Percentiles rank a stretch among this genome's conserved stretches.
Evolutionary conservation across 1,140 invertebrate species (phyloP).

Genomic region (Macrobrachium nipponense): DNA sequence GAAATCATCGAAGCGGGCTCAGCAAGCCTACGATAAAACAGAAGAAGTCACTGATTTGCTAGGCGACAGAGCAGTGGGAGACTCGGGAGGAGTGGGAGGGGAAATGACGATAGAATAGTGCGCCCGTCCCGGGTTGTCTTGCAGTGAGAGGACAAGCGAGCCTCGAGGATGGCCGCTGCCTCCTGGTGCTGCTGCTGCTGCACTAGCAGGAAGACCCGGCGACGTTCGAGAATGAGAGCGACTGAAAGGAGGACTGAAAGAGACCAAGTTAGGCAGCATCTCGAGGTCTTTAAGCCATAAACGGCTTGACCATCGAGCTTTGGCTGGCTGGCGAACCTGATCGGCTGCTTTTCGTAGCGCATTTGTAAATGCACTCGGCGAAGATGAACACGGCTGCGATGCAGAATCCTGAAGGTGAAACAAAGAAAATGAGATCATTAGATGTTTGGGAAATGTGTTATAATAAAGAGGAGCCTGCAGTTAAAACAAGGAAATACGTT

Average conservation of each 20-base stretch:
- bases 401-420: constrained; percentile 44
- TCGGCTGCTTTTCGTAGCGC: constrained; percentile 12
- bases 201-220: background rate
- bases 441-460: background rate
- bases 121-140: no score
- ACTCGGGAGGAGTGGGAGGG: background rate
- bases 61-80: background rate
- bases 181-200: no score
- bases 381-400: constrained; percentile 55
- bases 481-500: background rate
- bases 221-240: background rate
- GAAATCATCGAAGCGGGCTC: background rate
- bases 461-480: constrained; percentile 35
- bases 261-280: constrained; percentile 40
- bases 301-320: constrained; percentile 55
- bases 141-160: no score
- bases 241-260: background rate
- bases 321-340: constrained; percentile 53
- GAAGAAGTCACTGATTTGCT: background rate
- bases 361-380: constrained; percentile 45
- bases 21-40: background rate
- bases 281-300: constrained; percentile 56
- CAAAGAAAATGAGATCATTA: background rate
- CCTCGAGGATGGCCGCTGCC: no score
- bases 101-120: no score